Conservation (phyloP, 2,113 vertebrate species). For the crab-eating macaque (Macaca fascicularis) region T2T-MFA8v1.1 NC_088392.1:39103501-39104000, state of each 20-base stretch:
- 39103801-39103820: neutral
- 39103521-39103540: neutral
- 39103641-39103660: neutral
- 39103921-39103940: neutral
- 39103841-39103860: neutral
- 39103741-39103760: no score
- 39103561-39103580: neutral
- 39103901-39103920: neutral
- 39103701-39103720: no score
- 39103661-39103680: neutral
- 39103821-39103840: neutral
- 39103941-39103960: neutral
- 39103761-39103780: no score
- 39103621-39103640: neutral
- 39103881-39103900: neutral
- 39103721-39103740: no score
- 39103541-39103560: neutral
- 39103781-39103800: no score
- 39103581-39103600: neutral
- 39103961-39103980: no score
- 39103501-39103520: neutral
- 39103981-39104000: no score
- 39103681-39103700: no score
- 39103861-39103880: neutral
- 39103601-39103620: neutral